A percentile compares a stretch with the other conserved stretches of the same genome.
These are phyloP conservation scores for Drosophila ananassae DNA, from an alignment of 1,140 invertebrate species.

Conservation along the genomic window DNA sequence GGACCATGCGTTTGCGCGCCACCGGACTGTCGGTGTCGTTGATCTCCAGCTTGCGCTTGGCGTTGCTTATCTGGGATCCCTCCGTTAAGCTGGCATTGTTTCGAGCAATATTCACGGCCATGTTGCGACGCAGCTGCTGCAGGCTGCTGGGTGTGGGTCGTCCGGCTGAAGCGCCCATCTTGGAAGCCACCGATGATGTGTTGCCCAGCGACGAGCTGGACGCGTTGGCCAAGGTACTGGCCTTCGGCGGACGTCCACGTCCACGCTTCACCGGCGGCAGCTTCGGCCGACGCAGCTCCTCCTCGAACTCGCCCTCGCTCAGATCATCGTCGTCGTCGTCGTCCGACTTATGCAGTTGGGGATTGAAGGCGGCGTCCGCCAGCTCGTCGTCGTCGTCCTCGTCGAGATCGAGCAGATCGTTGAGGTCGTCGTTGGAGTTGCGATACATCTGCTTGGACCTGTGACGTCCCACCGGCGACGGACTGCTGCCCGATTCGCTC, in stretches of 20 bases:
- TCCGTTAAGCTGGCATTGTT: slow-evolving; percentile 21
- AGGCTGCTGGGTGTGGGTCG: slow-evolving; percentile 22
- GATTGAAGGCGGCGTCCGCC: slow-evolving; percentile 64
- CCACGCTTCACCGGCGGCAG: slow-evolving; percentile 54
- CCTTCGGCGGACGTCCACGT: slow-evolving; percentile 71
- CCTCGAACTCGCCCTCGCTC: slow-evolving; percentile 59
- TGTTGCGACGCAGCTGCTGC: slow-evolving; percentile 63
- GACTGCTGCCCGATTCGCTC: neutral
- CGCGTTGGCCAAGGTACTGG: slow-evolving; percentile 8
- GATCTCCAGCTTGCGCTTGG: slow-evolving; percentile 58
- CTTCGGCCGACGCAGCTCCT: slow-evolving; percentile 52
- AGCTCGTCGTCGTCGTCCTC: slow-evolving; percentile 64
- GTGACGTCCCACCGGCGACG: neutral
- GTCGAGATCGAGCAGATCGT: slow-evolving; percentile 44
- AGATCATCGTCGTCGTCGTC: slow-evolving; percentile 65
- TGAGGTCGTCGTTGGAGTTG: slow-evolving; percentile 15
- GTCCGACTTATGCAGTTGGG: slow-evolving; percentile 69
- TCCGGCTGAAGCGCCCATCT: neutral
- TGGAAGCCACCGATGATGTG: neutral
- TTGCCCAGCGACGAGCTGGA: neutral
- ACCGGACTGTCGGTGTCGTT: slow-evolving; percentile 43
- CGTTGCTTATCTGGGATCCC: neutral
- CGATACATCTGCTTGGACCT: slow-evolving; percentile 46
- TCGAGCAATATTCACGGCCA: slow-evolving; percentile 26
- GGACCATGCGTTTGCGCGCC: slow-evolving; percentile 53